Conservation (phyloP, 2,113 vertebrate species). For the Hystrix cristata region DNA sequence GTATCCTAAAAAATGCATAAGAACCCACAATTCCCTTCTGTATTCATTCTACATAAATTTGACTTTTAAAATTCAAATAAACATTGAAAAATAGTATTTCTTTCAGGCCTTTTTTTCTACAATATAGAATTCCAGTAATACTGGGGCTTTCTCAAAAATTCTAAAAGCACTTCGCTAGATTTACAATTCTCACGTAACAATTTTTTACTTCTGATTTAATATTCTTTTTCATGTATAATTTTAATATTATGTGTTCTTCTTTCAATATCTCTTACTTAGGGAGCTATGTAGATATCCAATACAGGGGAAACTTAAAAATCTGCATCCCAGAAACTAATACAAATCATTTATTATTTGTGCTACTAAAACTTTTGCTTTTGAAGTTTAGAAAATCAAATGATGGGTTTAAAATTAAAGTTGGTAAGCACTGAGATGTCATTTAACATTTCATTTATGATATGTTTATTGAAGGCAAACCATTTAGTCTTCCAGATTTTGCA, state of each 20-base stretch:
- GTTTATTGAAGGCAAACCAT: not conserved
- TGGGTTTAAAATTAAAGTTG: not conserved
- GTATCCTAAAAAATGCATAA: not conserved
- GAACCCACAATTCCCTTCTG: not conserved
- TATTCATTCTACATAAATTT: not conserved
- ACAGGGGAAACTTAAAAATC: not conserved
- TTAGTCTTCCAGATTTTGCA: not conserved
- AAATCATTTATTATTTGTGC: not conserved
- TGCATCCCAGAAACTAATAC: not conserved
- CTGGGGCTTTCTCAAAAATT: not conserved
- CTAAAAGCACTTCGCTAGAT: not conserved
- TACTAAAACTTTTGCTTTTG: not conserved
- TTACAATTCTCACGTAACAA: not conserved
- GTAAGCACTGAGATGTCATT: not conserved
- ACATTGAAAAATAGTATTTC: not conserved
- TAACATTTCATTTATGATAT: not conserved
- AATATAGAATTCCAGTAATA: not conserved
- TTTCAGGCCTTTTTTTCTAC: not conserved
- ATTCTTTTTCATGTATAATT: not conserved
- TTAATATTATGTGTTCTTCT: not conserved
- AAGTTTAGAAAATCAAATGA: not conserved
- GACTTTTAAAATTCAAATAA: not conserved
- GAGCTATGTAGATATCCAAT: not conserved
- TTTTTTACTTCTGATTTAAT: not conserved
- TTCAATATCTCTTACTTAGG: not conserved